phyloP scores from a whole-genome alignment of 2,113 vertebrate genomes.

The Cyprinodon tularosa region DNA sequence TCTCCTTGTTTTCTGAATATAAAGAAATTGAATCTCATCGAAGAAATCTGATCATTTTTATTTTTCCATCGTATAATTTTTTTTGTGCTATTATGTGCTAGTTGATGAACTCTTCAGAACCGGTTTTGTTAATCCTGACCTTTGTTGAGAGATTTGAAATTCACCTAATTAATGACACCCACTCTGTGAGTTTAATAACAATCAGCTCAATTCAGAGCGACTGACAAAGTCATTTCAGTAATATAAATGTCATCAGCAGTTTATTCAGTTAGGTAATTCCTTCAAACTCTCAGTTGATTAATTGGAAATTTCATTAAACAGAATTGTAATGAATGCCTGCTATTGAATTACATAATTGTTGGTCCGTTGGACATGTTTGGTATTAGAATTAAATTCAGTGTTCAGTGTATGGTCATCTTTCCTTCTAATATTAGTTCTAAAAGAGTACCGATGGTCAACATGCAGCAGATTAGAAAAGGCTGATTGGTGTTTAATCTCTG shows the following conservation, averaged over 20 bases:
- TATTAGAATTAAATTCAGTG: conserved; percentile 28
- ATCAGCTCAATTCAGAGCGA: conserved; percentile 31
- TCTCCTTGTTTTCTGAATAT: not conserved
- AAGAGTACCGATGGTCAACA: conserved; percentile 53
- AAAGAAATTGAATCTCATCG: not conserved
- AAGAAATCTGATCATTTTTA: not conserved
- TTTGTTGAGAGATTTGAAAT: conserved; percentile 46
- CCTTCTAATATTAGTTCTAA: conserved; percentile 35
- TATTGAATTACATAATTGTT: conserved; percentile 16
- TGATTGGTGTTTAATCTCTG: conserved; percentile 67
- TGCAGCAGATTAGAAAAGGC: conserved; percentile 50
- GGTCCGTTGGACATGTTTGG: conserved; percentile 18
- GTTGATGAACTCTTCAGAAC: conserved; percentile 35
- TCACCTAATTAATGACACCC: conserved; percentile 38
- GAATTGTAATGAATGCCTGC: conserved; percentile 33
- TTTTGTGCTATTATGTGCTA: not conserved
- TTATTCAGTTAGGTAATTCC: conserved; percentile 39
- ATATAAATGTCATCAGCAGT: conserved; percentile 34
- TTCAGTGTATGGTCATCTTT: conserved; percentile 38
- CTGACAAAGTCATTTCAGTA: conserved; percentile 32
- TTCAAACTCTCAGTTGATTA: conserved; percentile 47
- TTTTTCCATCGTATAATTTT: not conserved
- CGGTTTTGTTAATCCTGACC: conserved; percentile 40
- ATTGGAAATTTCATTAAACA: conserved; percentile 57
- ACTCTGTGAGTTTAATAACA: conserved; percentile 52